These are phyloP conservation scores for Homarus americanus DNA, from an alignment of 1,140 invertebrate species.

Conservation along the genomic window DNA sequence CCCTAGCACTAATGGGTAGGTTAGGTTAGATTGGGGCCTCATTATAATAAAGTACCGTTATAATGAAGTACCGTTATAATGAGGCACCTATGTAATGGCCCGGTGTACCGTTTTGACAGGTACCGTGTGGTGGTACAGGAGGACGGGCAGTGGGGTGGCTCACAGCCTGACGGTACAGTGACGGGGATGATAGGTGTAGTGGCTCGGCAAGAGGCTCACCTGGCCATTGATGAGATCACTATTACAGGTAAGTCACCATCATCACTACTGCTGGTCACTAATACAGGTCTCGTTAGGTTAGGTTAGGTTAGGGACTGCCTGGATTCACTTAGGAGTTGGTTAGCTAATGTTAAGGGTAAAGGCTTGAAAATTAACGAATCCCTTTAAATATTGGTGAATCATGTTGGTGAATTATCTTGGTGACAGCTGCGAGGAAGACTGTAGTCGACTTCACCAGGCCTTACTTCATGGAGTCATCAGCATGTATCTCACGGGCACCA, in stretches of 20 bases:
- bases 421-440: not conserved
- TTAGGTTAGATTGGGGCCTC: no score
- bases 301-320: no score
- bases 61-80: no score
- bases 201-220: constrained; percentile 32
- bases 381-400: no score
- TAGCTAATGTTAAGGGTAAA: no score
- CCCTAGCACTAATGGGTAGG: no score
- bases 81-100: no score
- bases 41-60: no score
- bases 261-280: not conserved
- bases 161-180: constrained; percentile 38
- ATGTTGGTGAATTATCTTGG: no score
- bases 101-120: not conserved
- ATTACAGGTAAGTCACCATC: constrained; percentile 38
- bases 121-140: constrained; percentile 10
- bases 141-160: constrained; percentile 45
- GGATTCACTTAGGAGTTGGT: no score
- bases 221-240: constrained; percentile 59
- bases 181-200: constrained; percentile 56
- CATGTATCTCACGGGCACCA: constrained; percentile 24
- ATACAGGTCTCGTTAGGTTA: no score
- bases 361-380: no score
- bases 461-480: constrained; percentile 35
- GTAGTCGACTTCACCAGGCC: constrained; percentile 49